These are phyloP conservation scores for Melanogrammus aeglefinus DNA, from an alignment of 2,797 vertebrate genomes.

Conservation along the genomic window DNA sequence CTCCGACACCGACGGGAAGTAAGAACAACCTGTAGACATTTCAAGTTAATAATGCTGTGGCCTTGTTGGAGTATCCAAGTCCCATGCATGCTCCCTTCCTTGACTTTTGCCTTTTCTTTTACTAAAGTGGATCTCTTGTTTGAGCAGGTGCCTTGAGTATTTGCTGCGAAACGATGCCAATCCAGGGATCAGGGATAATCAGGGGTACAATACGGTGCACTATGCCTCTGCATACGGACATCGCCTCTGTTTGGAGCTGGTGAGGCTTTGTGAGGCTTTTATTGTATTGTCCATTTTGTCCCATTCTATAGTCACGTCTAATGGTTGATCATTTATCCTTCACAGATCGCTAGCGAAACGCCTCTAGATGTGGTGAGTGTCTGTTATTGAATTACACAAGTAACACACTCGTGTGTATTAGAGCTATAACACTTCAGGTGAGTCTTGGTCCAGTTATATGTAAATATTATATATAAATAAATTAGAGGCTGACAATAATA, in stretches of 20 bases:
- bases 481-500: no score
- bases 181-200: conserved; percentile 94
- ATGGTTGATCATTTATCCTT: conserved; percentile 23
- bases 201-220: conserved; percentile 97
- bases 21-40: conserved; percentile 56
- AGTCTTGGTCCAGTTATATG: background rate
- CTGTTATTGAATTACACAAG: background rate
- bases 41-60: background rate
- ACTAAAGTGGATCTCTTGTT: conserved; percentile 34
- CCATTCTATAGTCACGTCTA: background rate
- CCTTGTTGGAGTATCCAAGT: background rate
- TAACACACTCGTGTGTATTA: background rate
- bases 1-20: conserved; percentile 97
- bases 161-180: conserved; percentile 96
- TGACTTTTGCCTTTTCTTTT: background rate
- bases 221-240: conserved; percentile 97
- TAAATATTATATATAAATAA: no score
- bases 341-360: conserved; percentile 96
- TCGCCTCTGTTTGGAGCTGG: conserved; percentile 95
- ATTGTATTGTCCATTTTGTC: background rate
- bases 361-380: conserved; percentile 96
- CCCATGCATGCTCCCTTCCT: background rate
- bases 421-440: background rate
- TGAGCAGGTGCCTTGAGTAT: conserved; percentile 95
- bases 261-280: conserved; percentile 62